Percentiles rank a stretch among this genome's conserved stretches.
phyloP scores from a whole-genome alignment of 2,888 invertebrate genomes.

The Maniola hyperantus region DNA sequence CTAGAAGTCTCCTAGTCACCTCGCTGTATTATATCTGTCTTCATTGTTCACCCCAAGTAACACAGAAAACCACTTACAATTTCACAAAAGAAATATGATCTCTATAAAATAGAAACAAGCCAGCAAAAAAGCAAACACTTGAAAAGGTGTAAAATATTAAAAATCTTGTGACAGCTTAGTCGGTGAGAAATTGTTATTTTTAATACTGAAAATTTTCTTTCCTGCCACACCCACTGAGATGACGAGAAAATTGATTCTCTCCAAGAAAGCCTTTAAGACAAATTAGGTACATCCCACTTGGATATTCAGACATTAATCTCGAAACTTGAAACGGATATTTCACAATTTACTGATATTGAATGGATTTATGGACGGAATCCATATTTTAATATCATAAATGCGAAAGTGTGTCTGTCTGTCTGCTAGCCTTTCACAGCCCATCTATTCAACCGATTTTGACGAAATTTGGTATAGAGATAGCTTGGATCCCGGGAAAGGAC shows the following conservation, averaged over 20 bases:
- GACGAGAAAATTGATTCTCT: constrained; percentile 6
- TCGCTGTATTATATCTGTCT: neutral
- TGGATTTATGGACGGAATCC: neutral
- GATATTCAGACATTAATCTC: constrained; percentile 14
- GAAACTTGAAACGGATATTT: neutral
- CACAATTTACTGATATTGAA: neutral
- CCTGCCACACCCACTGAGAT: neutral
- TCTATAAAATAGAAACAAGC: neutral
- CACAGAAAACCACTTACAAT: neutral
- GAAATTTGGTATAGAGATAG: no score
- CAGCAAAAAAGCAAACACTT: neutral
- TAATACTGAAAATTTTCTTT: constrained; percentile 4
- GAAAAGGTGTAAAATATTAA: neutral
- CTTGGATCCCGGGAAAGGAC: no score
- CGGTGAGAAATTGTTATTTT: neutral
- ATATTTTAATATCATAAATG: no score
- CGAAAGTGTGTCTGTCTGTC: no score
- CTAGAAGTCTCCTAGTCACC: neutral
- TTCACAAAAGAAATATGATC: neutral
- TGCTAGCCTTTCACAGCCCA: no score
- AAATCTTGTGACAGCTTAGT: constrained; percentile 3
- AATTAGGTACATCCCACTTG: constrained; percentile 5
- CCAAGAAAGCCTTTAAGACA: neutral
- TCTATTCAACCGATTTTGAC: no score
- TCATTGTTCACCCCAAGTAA: neutral